Evolutionary conservation across 2,797 vertebrate species (phyloP).

Genomic region (Lacerta agilis): DNA sequence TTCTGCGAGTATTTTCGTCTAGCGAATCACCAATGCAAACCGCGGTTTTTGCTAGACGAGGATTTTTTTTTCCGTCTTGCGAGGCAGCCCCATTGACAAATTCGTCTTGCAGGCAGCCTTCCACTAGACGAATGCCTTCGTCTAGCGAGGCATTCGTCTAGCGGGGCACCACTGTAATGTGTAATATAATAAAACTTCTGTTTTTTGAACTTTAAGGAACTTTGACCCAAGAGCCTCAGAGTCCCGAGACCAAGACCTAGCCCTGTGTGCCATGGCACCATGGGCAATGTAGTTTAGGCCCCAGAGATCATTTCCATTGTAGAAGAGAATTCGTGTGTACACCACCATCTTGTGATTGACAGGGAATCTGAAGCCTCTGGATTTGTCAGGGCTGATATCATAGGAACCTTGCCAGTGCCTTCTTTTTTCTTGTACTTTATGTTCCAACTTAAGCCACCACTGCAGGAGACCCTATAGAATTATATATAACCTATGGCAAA

Average conservation of each 20-base stretch:
- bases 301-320: background rate
- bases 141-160: too few relatives aligned
- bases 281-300: background rate
- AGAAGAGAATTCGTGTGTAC: too few relatives aligned
- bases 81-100: too few relatives aligned
- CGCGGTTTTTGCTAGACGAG: too few relatives aligned
- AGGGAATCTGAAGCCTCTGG: background rate
- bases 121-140: too few relatives aligned
- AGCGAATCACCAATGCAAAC: too few relatives aligned
- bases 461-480: background rate
- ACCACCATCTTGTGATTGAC: background rate
- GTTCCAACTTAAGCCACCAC: background rate
- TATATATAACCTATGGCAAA: background rate
- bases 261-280: fast-evolving
- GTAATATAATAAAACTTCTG: background rate
- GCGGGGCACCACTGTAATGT: too few relatives aligned
- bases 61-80: too few relatives aligned
- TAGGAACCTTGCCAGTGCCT: background rate
- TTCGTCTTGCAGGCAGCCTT: too few relatives aligned
- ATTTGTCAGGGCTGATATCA: background rate
- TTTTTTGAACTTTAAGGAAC: background rate
- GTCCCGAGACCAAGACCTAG: too few relatives aligned
- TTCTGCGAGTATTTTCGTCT: too few relatives aligned
- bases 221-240: too few relatives aligned
- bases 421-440: background rate